Evolutionary conservation across 1,140 invertebrate species (phyloP), one percentile per base, ranked within the genome.

Genomic region (Drosophila leontia): DNA sequence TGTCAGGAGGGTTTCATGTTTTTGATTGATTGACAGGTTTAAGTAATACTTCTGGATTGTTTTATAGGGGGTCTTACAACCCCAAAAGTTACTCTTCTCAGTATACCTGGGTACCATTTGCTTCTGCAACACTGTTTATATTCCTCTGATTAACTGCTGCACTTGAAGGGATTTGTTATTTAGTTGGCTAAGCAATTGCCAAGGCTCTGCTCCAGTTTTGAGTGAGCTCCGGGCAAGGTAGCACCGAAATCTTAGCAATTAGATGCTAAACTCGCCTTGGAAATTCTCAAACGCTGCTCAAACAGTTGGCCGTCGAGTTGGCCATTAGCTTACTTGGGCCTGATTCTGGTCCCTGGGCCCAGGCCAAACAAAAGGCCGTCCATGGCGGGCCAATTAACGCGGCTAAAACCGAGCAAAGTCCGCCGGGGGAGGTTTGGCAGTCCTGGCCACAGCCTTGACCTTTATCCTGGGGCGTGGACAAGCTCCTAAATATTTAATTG

Each of bases 401-500:
- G 61, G 63, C 74, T 72, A 78, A 62, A 70, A 65, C 82, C 70
- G 62, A 62, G 79, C 59, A 47, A 78, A 87, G 79, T 70, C 77
- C 65, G 80, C 64, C 77, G 42, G 48, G 61, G 63, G 80, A 56
- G 41, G 32, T 57, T 62, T 51, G 45, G 48, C 53, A 35, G 57
- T 59, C 76, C 62, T 70, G 34, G 51, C 67, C 77, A 60, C 68
- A 90, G 85, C 84, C 84, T 88, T 88, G 84, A 90, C 84, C 84
- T 84, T 87, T 84, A 84, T 88, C 84, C 76, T 59, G 69, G 75
- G 84, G 80, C 84, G 57, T 72, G 55, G 79, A 56, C 61, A 74
- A 78, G 62, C 60, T 42, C 59, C 65, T 88, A 90, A 84, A 88
- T 84, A 90, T 88, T 88, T 84, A 90, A 88, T 88, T 88, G 78